These are phyloP conservation scores for Malurus cyaneus DNA, from an alignment of 2,113 vertebrate genomes.

Conservation along the genomic window DNA sequence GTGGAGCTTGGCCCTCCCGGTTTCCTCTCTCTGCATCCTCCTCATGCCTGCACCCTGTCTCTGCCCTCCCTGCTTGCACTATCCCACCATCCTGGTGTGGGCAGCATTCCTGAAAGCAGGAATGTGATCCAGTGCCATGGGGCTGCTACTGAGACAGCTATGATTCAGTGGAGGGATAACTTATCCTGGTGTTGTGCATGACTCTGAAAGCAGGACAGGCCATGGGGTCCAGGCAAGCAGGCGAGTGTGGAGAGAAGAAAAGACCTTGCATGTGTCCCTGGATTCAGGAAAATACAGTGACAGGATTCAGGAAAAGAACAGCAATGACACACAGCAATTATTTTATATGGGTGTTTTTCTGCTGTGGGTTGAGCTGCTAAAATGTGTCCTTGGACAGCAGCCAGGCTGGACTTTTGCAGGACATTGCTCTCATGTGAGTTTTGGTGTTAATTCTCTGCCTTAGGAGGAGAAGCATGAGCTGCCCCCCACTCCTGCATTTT, in stretches of 20 bases:
- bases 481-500: background rate
- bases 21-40: background rate
- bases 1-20: background rate
- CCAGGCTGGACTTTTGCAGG: background rate
- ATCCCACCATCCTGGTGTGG: background rate
- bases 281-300: background rate
- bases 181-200: background rate
- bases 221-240: background rate
- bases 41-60: accelerated
- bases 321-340: background rate
- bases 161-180: background rate
- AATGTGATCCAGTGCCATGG: background rate
- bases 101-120: background rate
- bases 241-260: accelerated
- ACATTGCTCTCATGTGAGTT: background rate
- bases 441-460: background rate
- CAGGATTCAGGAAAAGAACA: background rate
- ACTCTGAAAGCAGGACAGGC: background rate
- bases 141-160: background rate
- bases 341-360: conserved; percentile 5
- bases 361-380: background rate
- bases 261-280: background rate
- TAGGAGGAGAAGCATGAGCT: background rate
- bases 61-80: background rate
- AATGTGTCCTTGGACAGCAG: background rate